These are phyloP conservation scores for Papilio aristodemus DNA, from an alignment of 1,140 invertebrate genomes.

Conservation along the genomic window DNA sequence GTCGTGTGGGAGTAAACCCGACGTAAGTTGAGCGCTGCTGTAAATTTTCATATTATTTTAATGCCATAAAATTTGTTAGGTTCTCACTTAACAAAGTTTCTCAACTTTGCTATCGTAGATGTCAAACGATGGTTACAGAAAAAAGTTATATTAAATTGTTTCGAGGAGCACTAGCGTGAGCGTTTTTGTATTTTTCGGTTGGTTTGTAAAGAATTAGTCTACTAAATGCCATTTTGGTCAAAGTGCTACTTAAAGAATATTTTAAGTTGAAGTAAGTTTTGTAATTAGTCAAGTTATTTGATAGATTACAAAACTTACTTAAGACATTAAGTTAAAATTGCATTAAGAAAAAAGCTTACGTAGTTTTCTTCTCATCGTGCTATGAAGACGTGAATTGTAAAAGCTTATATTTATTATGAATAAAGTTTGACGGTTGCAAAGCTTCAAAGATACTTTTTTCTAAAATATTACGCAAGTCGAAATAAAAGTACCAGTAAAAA, in stretches of 20 bases:
- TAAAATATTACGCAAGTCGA: slow-evolving; percentile 17
- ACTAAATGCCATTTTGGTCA: no score
- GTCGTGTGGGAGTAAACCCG: background rate
- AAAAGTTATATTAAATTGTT: no score
- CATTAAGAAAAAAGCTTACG: no score
- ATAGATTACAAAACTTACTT: no score
- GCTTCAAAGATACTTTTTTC: background rate
- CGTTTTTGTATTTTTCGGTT: no score
- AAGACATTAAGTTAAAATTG: no score
- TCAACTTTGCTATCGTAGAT: background rate
- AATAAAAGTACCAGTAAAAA: slow-evolving; percentile 16
- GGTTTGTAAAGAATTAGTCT: no score
- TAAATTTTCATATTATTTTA: slow-evolving; percentile 16
- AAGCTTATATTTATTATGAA: slow-evolving; percentile 10
- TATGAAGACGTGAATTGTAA: background rate
- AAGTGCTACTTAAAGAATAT: no score
- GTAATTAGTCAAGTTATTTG: no score
- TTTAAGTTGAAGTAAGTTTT: no score
- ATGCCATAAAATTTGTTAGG: slow-evolving; percentile 1
- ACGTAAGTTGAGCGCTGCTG: background rate
- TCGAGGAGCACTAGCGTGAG: no score
- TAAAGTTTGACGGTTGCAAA: slow-evolving; percentile 8
- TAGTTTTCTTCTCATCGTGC: background rate
- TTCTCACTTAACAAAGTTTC: background rate
- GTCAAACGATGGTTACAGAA: no score